Base-by-base conservation (phyloP, 2,888 invertebrate genomes). In the Oxyscelio sp. region DNA sequence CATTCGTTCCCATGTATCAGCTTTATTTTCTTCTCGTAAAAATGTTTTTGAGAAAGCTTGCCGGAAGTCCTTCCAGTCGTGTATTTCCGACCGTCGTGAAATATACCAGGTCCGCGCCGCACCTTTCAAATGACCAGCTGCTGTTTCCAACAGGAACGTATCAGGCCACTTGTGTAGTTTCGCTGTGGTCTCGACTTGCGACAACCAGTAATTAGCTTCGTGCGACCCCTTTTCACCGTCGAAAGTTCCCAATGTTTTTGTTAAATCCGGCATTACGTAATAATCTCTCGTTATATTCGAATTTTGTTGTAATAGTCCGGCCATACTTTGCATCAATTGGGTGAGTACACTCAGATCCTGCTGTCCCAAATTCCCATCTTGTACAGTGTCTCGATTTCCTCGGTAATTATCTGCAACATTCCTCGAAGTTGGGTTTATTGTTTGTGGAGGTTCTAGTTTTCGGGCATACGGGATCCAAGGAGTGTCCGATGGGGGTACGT, bases 171-270 rank as follows among this genome's bases (percentile, higher is more conserved):
- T 54, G 43, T 86, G 61, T 0, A 83, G 21, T 38, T 15, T 66
- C 21, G 83, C 80, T 4, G 83, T 56, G 2, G 83, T 24, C 52
- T 85, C 86, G 4, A 87, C 56, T 17, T 86, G 71, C n/a, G 79
- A 58, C 1, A 85, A 13, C 85, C 82, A 87, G 8, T 63, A 63
- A 40, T 45, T 77, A 0, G 80, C 82, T 31, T 87, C 84, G 0
- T 66, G 80, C 0, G 81, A 63, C 0, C 75, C 73, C 31, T 83
- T 70, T 9, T 65, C 48, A 0, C 79, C 77, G 5, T 54, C 45
- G 22, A 83, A 85, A 24, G 74, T 58, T 0, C 75, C 79, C 19
- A 85, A 43, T 11, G 75, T 56, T 34, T 83, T 83, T 0, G 71
- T 59, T 0, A 80, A 56, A 56, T 83, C 83, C 4, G 83, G 83